Evolutionary conservation across 2,797 vertebrate species (phyloP).

Genomic region (Dendrocincla tyrannina): DNA sequence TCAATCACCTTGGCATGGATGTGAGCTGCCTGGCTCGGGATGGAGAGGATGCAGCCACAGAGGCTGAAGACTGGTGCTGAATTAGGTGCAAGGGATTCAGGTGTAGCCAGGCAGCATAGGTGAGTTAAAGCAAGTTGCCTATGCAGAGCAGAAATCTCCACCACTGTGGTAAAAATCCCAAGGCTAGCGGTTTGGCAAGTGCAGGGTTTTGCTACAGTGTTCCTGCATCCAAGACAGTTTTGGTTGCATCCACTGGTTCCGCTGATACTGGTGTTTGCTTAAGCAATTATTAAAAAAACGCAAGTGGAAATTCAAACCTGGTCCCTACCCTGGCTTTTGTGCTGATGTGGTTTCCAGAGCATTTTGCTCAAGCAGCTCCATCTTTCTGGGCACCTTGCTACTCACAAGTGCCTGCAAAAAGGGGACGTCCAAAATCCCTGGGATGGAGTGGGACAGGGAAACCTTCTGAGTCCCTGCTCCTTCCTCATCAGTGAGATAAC

Average conservation of each 20-base stretch:
- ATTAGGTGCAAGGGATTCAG: not conserved
- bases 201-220: fast-evolving
- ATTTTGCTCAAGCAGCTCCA: not conserved
- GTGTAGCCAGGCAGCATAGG: not conserved
- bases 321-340: not conserved
- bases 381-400: not conserved
- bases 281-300: not conserved
- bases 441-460: not conserved
- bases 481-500: not conserved
- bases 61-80: not conserved
- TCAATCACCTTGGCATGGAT: not conserved
- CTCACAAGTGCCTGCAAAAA: not conserved
- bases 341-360: not conserved
- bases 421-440: not conserved
- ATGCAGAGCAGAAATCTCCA: not conserved
- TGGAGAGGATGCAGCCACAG: not conserved
- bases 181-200: fast-evolving
- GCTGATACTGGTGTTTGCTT: not conserved
- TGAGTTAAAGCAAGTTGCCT: not conserved
- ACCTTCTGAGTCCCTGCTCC: fast-evolving
- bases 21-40: fast-evolving
- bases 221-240: fast-evolving
- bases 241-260: not conserved
- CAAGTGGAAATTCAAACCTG: not conserved
- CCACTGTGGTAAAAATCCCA: fast-evolving